Base-by-base conservation (phyloP, 2,113 vertebrate genomes). In the Phalacrocorax aristotelis region DNA sequence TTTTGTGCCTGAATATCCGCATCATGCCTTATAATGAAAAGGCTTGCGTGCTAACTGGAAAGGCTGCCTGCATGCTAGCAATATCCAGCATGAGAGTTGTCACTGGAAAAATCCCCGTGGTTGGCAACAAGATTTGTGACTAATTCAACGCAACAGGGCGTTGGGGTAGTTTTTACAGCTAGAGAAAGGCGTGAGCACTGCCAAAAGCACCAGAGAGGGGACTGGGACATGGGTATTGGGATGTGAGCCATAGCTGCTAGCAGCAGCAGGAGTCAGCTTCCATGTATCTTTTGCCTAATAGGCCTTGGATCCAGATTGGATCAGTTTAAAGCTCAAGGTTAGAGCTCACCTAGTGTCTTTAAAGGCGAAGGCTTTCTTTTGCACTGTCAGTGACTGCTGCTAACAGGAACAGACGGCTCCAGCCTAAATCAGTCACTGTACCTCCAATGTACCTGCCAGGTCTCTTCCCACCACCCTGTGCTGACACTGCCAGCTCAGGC, bases 171-270 rank as follows among this genome's bases (percentile, higher is more conserved):
- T 76, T 61, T 64, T 69, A n/a, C 17, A 75, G 52, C 0, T 3
- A 58, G 22, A 65, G 29, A 58, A 83, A 66, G 64, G 46, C 36
- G 54, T 8, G 15, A 70, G 55, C 22, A 36, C 17, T 7, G 48
- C 48, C 4, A 0, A 64, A 91, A 70, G 34, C 18, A 23, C 27
- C 36, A 58, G 65, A 69, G 60, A 58, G 20, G 38, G 36, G 29
- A 75, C 23, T 3, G 2, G 36, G 49, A 48, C 0, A 2, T 30
- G 3, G 36, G 29, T 38, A n/a, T 2, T 49, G 48, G 40, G 46
- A 49, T 3, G 1, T 30, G 20, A 75, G 40, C 49, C 51, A 65
- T 30, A 79, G 76, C 62, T 75, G 51, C 55, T 48, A 22, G n/a
- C 3, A 1, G 64, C 80, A 52, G 27, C 20, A n/a, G 44, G 55